Conservation (phyloP, 2,113 vertebrate genomes). For the Okapia johnstoni region DNA sequence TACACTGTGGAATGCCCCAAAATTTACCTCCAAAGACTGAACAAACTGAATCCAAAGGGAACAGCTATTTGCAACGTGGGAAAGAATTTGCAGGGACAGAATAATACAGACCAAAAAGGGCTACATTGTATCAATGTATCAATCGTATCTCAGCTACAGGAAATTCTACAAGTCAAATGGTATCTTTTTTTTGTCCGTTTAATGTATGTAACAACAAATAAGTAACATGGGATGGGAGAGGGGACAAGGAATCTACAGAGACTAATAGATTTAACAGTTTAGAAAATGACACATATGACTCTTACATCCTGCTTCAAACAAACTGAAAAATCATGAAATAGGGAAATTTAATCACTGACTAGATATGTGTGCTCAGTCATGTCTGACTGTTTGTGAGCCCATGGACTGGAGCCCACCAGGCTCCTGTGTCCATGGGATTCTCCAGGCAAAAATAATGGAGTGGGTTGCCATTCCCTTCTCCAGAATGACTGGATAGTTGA, state of each 20-base stretch:
- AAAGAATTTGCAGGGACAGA: not conserved
- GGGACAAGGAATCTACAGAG: not conserved
- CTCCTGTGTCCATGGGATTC: not conserved
- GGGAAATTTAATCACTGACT: not conserved
- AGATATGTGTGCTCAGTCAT: not conserved
- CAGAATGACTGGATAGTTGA: not conserved
- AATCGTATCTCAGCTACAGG: not conserved
- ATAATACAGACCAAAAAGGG: not conserved
- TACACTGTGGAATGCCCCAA: not conserved
- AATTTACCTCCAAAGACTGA: not conserved
- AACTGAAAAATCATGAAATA: not conserved
- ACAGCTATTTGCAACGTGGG: not conserved
- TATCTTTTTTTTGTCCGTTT: not conserved
- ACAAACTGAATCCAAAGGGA: not conserved
- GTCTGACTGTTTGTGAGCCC: fast-evolving
- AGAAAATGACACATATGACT: not conserved
- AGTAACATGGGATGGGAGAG: not conserved
- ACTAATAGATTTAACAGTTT: not conserved
- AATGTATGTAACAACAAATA: not conserved
- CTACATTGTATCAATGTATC: not conserved
- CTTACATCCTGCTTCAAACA: not conserved
- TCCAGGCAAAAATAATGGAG: not conserved
- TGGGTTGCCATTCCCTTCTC: not conserved
- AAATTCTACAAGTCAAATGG: not conserved
- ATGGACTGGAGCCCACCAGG: not conserved